These are phyloP conservation scores for Dicaeum eximium DNA, from an alignment of 2,113 vertebrate species.

Conservation along the genomic window DNA sequence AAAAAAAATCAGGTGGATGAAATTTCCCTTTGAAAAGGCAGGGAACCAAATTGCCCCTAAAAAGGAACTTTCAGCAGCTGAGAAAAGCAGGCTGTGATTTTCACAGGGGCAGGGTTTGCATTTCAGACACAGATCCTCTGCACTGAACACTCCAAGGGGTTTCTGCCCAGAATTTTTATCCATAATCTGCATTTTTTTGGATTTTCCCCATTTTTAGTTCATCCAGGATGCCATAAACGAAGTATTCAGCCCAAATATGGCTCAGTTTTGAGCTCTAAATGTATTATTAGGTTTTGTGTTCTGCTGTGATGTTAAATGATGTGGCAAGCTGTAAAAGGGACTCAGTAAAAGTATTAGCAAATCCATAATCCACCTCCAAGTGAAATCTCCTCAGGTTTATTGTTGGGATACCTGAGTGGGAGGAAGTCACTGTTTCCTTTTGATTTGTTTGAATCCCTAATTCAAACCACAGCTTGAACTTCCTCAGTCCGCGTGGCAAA, in stretches of 20 bases:
- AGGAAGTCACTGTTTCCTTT: neutral
- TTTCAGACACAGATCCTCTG: neutral
- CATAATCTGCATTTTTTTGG: neutral
- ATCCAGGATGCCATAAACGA: neutral
- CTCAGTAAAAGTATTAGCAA: neutral
- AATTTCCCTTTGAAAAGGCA: neutral
- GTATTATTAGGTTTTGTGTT: neutral
- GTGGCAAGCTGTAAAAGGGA: neutral
- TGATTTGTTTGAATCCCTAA: neutral
- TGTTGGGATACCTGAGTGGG: slow-evolving; percentile 2
- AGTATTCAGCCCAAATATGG: fast-evolving
- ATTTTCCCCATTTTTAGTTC: neutral
- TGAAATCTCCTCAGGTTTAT: neutral
- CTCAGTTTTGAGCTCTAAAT: neutral
- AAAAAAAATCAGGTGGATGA: neutral
- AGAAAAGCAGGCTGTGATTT: neutral
- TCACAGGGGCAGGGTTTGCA: neutral
- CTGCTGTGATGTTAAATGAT: neutral
- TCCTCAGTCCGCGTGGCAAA: neutral
- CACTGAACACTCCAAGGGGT: fast-evolving
- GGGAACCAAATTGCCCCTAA: neutral
- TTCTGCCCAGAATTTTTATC: neutral
- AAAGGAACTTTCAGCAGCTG: slow-evolving; percentile 16
- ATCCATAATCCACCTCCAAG: neutral
- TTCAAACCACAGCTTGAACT: slow-evolving; percentile 6